Conservation (phyloP, 1,140 invertebrate genomes). For the Bombus sibiricus region DNA sequence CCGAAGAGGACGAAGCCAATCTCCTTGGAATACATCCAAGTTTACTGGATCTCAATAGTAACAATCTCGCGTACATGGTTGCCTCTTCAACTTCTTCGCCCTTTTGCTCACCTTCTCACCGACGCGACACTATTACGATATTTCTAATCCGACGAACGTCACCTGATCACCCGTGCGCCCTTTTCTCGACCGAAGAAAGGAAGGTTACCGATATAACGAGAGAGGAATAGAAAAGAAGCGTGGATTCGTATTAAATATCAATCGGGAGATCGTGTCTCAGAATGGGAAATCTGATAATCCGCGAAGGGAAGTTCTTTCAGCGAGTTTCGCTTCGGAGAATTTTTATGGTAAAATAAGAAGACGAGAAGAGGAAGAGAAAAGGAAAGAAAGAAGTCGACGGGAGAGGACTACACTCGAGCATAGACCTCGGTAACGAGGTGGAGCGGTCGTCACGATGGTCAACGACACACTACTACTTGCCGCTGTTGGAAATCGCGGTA, state of each 20-base stretch:
- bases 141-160: constrained; percentile 14
- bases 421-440: constrained; percentile 49
- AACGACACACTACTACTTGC: constrained; percentile 58
- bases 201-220: not conserved
- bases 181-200: not conserved
- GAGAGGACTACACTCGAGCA: not conserved
- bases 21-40: constrained; percentile 50
- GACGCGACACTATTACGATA: constrained; percentile 29
- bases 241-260: not conserved
- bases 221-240: not conserved
- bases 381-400: not conserved
- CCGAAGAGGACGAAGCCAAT: constrained; percentile 58
- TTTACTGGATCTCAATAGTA: constrained; percentile 51
- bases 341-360: not conserved
- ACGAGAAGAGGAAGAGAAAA: not conserved
- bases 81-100: constrained; percentile 36
- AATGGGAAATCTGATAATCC: not conserved
- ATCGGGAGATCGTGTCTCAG: not conserved
- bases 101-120: not conserved
- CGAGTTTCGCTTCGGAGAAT: not conserved
- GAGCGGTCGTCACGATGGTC: constrained; percentile 58
- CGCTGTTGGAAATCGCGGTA: constrained; percentile 42
- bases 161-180: too few species aligned
- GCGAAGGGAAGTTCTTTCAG: not conserved
- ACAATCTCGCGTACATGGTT: constrained; percentile 66